Evolutionary conservation across 2,888 invertebrate species (phyloP), one percentile per base, ranked within the genome.

Genomic region (Sisyra nigra): DNA sequence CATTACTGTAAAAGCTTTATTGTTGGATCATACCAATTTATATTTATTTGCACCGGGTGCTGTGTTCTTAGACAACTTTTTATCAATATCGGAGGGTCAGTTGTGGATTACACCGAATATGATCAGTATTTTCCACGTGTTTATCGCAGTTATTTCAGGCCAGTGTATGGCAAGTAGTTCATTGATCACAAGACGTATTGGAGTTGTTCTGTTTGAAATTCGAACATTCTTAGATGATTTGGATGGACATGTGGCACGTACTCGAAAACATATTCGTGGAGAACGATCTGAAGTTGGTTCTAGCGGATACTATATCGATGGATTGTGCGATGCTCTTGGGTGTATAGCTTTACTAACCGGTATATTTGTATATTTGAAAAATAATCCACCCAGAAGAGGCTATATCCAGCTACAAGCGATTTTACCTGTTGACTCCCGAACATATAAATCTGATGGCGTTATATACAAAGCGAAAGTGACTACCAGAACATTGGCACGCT

Each of bases 221-320:
- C 69, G 89, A 50, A 83, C 84, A 49, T 86, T 85, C 63, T 59
- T 89, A 41, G 91, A 91, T 54, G 84, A 86, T 54, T 61, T 91
- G 47, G 91, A 91, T 54, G 91, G 91, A 0, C 82, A 85, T 54
- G 82, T 91, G 2, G 88, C 87, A 1, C 72, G 89, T 46, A 76
- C 74, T 18, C 71, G 81, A 44, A 78, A 77, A 53, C 72, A 85
- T 55, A 74, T 84, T 19, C 71, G 74, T 47, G 84, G 85, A 0
- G 84, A 85, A 58, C 68, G 76, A 17, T 84, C 85, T 0, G 82
- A 84, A 55, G 77, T 86, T n/a, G 84, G 85, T 1, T 76, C 80
- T 0, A 56, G 76, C 1, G 89, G 89, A 0, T 88, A 84, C 54
- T 80, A 80, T 61, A 74, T 89, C 2, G 89, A 89, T 53, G 87